Evolutionary conservation across 2,888 invertebrate genomes (phyloP).

Genomic region (Allygus modestus): DNA sequence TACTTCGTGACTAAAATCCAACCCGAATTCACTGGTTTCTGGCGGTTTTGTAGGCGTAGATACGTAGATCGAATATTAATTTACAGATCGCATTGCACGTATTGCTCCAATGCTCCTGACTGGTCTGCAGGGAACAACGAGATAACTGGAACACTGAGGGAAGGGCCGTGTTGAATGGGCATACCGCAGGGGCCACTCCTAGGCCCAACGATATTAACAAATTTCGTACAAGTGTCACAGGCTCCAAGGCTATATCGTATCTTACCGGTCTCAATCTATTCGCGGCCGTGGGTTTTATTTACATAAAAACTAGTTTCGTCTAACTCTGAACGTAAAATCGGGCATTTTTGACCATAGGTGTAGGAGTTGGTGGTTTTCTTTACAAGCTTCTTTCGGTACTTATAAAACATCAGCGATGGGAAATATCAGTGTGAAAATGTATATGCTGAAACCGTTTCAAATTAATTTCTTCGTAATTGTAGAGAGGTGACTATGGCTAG

Average conservation of each 20-base stretch:
- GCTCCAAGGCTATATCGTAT: slow-evolving; percentile 39
- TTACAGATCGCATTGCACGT: not conserved
- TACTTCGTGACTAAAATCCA: not conserved
- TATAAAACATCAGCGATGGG: too few relatives aligned
- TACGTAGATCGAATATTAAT: not conserved
- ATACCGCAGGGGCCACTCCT: slow-evolving; percentile 45
- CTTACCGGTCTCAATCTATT: slow-evolving; percentile 42
- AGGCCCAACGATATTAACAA: slow-evolving; percentile 37
- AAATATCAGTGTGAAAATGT: too few relatives aligned
- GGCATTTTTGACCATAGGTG: not conserved
- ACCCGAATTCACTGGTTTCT: not conserved
- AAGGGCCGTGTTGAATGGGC: not conserved
- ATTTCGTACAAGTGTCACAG: slow-evolving; percentile 44
- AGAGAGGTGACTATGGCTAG: too few relatives aligned
- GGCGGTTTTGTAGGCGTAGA: not conserved
- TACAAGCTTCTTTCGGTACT: not conserved
- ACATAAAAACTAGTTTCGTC: slow-evolving; percentile 43
- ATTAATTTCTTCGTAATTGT: too few relatives aligned
- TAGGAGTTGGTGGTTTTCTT: slow-evolving; percentile 1
- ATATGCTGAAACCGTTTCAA: too few relatives aligned
- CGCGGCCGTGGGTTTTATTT: slow-evolving; percentile 45
- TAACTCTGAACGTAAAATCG: slow-evolving; percentile 33
- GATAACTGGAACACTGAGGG: slow-evolving; percentile 13
- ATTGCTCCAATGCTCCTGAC: not conserved
- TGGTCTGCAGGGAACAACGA: not conserved